Evolutionary conservation across 2,888 invertebrate species (phyloP).

Genomic region (Microdon myrmicae): DNA sequence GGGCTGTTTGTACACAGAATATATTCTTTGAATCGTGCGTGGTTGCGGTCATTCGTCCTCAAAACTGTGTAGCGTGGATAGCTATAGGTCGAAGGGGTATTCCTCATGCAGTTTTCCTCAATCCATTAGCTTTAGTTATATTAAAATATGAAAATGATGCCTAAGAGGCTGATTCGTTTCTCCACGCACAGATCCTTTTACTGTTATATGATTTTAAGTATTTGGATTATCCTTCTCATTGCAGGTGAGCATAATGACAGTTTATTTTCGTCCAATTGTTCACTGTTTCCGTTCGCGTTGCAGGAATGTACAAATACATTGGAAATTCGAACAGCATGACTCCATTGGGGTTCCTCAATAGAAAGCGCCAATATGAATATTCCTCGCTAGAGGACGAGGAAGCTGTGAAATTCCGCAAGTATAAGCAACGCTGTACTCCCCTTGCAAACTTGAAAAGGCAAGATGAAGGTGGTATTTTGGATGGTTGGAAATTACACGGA

Average conservation of each 20-base stretch:
- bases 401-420: conserved; percentile 73
- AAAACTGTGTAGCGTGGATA: too few species aligned
- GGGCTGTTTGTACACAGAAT: conserved; percentile 45
- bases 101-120: too few species aligned
- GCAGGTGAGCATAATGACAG: conserved; percentile 69
- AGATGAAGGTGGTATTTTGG: conserved; percentile 73
- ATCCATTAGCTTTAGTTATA: too few species aligned
- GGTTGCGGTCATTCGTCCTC: too few species aligned
- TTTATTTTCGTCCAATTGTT: not conserved
- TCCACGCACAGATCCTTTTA: conserved; percentile 80
- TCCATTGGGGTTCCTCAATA: conserved; percentile 57
- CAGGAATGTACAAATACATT: conserved; percentile 84
- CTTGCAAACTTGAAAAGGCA: conserved; percentile 75
- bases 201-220: conserved; percentile 81
- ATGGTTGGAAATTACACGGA: conserved; percentile 66
- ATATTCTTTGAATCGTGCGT: too few species aligned
- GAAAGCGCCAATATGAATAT: conserved; percentile 48
- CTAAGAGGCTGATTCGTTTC: conserved; percentile 71
- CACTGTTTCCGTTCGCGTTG: not conserved
- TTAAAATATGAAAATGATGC: conserved; percentile 64
- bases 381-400: conserved; percentile 67
- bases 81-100: too few species aligned
- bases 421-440: conserved; percentile 78
- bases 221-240: conserved; percentile 84
- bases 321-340: conserved; percentile 68